Evolutionary conservation across 2,113 vertebrate genomes (phyloP).

Genomic region (Machaerirhynchus nigripectus): DNA sequence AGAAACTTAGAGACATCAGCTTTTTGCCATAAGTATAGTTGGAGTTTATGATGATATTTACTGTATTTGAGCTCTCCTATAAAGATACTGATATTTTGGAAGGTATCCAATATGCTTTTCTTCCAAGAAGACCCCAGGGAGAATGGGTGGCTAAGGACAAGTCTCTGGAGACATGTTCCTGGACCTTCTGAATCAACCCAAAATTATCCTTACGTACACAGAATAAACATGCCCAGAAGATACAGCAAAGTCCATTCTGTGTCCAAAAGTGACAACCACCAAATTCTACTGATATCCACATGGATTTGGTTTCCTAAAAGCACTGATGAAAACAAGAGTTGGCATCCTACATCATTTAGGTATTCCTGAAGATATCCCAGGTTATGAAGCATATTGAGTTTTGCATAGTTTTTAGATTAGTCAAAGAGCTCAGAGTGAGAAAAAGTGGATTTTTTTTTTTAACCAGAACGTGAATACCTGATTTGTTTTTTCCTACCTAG

Average conservation of each 20-base stretch:
- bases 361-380: neutral
- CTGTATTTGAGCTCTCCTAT: neutral
- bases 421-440: neutral
- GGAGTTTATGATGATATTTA: neutral
- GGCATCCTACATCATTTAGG: neutral
- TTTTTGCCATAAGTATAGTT: neutral
- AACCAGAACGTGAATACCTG: neutral
- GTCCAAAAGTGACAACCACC: neutral
- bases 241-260: neutral
- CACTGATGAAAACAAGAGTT: neutral
- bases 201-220: neutral
- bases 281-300: neutral
- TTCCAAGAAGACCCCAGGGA: neutral
- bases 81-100: neutral
- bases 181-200: neutral
- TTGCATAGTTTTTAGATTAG: neutral
- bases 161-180: neutral
- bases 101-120: neutral
- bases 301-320: neutral
- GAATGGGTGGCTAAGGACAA: neutral
- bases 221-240: neutral
- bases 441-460: neutral
- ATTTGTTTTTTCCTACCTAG: neutral
- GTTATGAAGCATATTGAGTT: neutral
- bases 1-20: neutral